Base-by-base conservation (phyloP, 2,113 vertebrate genomes). In the Andinoacara biseriatus region DNA sequence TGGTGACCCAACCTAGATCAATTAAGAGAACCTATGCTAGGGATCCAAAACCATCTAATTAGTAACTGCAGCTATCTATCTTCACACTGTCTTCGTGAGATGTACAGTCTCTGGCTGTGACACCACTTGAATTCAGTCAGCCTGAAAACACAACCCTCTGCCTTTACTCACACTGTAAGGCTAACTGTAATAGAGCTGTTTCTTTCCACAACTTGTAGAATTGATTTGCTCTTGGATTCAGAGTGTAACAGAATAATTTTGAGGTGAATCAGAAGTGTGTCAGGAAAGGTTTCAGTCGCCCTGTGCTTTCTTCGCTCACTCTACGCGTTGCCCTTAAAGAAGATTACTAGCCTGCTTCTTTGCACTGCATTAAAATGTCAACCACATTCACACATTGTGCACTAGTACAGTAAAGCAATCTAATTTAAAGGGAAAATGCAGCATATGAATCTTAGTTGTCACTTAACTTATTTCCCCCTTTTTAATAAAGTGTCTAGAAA, bases 21-120 rank as follows among this genome's bases (percentile, higher is more conserved):
- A n/a, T n/a, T n/a, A n/a, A n/a, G n/a, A 78, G 59, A 76, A 74
- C 56, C 60, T 80, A 26, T 17, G 24, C 58, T 56, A 9, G n/a
- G 14, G 58, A 58, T 81, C 57, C 35, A 49, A 29, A 87, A 17
- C 29, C 31, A 58, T 76, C 62, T 82, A n/a, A 80, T 59, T 26
- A 40, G 56, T 57, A 75, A 77, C 59, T 22, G 49, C 22, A 63
- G 35, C 18, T 31, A 5, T 83, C 74, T 31, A 33, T 72, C 80
- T 72, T 81, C 60, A 35, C 26, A 43, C 29, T 49, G 57, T 33
- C 40, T 78, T 40, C 33, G 80, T 81, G 62, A 56, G 57, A 58
- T 75, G 58, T 58, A 22, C 49, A 24, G 52, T 62, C 17, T 7
- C 58, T 35, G 18, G 56, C 17, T 46, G 63, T 60, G 65, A 85